Percentiles rank a stretch among this genome's conserved stretches.
Evolutionary conservation across 2,888 invertebrate species (phyloP).

Genomic region (Netelia inedita): DNA sequence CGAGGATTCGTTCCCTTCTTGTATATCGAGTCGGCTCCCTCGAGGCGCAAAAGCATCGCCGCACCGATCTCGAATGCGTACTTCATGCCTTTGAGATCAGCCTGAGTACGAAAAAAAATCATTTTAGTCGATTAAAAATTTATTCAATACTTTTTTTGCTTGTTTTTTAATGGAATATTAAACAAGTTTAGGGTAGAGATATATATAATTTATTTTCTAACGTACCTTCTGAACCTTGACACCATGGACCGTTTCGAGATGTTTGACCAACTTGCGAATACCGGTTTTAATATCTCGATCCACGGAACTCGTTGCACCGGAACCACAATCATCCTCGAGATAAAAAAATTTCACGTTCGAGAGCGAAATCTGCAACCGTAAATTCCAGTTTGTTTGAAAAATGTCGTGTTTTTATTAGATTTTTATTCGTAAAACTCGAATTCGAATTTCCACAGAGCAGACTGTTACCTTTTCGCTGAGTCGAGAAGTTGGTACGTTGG

Average conservation of each 20-base stretch:
- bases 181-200: background rate
- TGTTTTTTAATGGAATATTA: background rate
- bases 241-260: constrained; percentile 87
- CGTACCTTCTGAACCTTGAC: constrained; percentile 87
- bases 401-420: background rate
- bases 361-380: constrained; percentile 86
- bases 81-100: constrained; percentile 88
- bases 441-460: constrained; percentile 3
- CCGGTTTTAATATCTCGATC: constrained; percentile 87
- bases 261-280: constrained; percentile 86
- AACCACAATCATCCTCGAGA: constrained; percentile 91
- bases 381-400: background rate
- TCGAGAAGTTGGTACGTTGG: constrained; percentile 85
- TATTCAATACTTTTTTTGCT: too few species aligned
- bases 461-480: constrained; percentile 85
- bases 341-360: constrained; percentile 91
- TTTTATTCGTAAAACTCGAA: background rate
- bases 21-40: constrained; percentile 89
- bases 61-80: constrained; percentile 88
- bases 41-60: constrained; percentile 87
- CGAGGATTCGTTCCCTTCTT: constrained; percentile 88
- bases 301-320: constrained; percentile 88
- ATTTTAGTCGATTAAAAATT: background rate
- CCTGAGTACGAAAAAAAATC: constrained; percentile 82
- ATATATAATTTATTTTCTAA: constrained; percentile 14